Evolutionary conservation across 2,888 invertebrate species (phyloP).

Genomic region (Argyra leucocephala): DNA sequence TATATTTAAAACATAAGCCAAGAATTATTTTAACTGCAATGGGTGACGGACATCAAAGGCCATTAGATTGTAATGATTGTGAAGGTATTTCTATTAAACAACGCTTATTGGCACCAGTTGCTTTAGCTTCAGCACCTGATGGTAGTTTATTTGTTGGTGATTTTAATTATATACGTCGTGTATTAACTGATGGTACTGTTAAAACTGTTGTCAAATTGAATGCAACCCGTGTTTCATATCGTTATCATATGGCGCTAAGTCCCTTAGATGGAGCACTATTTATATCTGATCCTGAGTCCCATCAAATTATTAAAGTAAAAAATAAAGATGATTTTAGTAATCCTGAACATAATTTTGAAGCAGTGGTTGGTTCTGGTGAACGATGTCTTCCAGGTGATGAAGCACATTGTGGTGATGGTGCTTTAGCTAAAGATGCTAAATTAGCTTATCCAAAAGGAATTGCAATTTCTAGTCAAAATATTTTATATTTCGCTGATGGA

Average conservation of each 20-base stretch:
- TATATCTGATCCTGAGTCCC: conserved; percentile 92
- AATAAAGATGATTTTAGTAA: conserved; percentile 73
- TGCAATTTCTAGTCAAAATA: conserved; percentile 83
- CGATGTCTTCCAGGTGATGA: conserved; percentile 87
- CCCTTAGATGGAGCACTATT: conserved; percentile 88
- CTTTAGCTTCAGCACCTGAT: conserved; percentile 82
- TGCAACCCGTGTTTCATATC: conserved; percentile 86
- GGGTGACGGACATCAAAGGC: conserved; percentile 85
- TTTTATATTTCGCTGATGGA: conserved; percentile 90
- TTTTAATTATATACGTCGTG: conserved; percentile 83
- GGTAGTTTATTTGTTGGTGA: conserved; percentile 93
- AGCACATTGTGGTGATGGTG: conserved; percentile 93
- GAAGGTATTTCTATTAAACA: conserved; percentile 70
- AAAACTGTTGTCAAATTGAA: conserved; percentile 50
- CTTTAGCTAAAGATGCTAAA: conserved; percentile 83
- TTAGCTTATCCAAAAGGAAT: conserved; percentile 94
- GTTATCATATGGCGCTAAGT: conserved; percentile 92
- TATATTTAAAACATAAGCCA: conserved; percentile 87
- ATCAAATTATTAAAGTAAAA: conserved; percentile 81
- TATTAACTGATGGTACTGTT: conserved; percentile 69
- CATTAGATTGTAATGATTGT: conserved; percentile 72
- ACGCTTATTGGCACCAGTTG: conserved; percentile 82
- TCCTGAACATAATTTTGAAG: conserved; percentile 88
- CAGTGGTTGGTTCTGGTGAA: conserved; percentile 89
- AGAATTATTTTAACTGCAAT: conserved; percentile 81